Evolutionary conservation across 2,888 invertebrate species (phyloP), one percentile per base, ranked within the genome.

Genomic region (Rutpela maculata): DNA sequence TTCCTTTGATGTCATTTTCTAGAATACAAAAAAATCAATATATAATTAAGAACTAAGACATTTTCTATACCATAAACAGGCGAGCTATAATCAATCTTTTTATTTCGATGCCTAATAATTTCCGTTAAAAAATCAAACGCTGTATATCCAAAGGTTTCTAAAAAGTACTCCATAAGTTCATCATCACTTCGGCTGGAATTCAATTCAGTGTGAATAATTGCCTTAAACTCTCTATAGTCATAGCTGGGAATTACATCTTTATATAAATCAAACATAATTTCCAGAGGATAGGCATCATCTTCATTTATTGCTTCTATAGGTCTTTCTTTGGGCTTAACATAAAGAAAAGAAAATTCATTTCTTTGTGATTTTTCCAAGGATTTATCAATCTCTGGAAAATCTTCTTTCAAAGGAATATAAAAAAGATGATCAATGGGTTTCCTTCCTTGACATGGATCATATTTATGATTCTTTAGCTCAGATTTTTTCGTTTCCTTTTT

Each of bases 111-210:
- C 74, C 86, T 86, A n/a, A 90, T 85, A 77, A 90, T 86, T 76
- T 87, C 87, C 26, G 84, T 86, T 56, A 90, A 84, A 74, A 89
- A 86, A 79, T 89, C 89, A 78, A 90, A 88, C 31, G 88, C 83
- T 82, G 98, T 96, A 88, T 95, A 97, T 0, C 99, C 99, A 26
- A 98, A 91, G 5, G 98, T 90, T 85, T 99, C 98, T 88, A 98
- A 95, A 19, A 99, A 90, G 89, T 96, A 96, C 86, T 95, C 95
- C 88, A 96, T 95, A 78, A 96, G 90, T 84, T 95, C 95, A 67
- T 89, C 86, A 72, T 87, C 87, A 12, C 87, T 85, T 79, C 86
- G 87, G 38, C 79, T 81, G 0, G 88, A 88, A 43, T 82, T 82
- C 15, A 88, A 68, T 15, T 84, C 84, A 17, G 78, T 82, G 17